These are phyloP conservation scores for Zootoca vivipara DNA, from an alignment of 2,113 vertebrate species.

Conservation along the genomic window DNA sequence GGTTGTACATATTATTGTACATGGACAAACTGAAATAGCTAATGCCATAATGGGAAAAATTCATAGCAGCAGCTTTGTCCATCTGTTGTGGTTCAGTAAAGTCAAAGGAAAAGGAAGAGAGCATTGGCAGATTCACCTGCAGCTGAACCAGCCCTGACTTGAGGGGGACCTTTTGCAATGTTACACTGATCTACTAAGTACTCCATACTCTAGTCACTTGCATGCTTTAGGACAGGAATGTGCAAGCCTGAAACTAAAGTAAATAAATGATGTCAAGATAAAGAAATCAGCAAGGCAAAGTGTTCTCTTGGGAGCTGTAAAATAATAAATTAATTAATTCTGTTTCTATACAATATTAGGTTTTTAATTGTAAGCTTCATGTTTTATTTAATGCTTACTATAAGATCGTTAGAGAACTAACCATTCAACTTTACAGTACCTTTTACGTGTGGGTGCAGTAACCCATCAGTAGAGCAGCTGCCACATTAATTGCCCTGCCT, in stretches of 20 bases:
- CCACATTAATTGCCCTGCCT: too few relatives aligned
- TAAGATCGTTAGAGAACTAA: not conserved
- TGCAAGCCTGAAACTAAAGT: not conserved
- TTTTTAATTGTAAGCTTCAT: too few relatives aligned
- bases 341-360: too few relatives aligned
- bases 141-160: not conserved
- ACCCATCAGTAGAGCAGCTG: too few relatives aligned
- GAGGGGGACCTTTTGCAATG: not conserved
- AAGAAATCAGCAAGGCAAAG: too few relatives aligned
- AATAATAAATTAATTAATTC: too few relatives aligned
- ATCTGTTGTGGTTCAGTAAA: too few relatives aligned
- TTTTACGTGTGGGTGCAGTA: not conserved
- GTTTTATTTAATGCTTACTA: not conserved
- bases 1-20: not conserved
- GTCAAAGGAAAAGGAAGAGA: not conserved
- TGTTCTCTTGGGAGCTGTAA: too few relatives aligned
- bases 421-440: not conserved
- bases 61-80: not conserved
- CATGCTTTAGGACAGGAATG: not conserved
- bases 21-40: not conserved
- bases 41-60: not conserved
- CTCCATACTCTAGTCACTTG: not conserved
- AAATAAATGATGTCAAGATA: not conserved
- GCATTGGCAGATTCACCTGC: not conserved
- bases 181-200: not conserved